Conservation (phyloP, 2,113 vertebrate species). For the Tupaia chinensis region DNA sequence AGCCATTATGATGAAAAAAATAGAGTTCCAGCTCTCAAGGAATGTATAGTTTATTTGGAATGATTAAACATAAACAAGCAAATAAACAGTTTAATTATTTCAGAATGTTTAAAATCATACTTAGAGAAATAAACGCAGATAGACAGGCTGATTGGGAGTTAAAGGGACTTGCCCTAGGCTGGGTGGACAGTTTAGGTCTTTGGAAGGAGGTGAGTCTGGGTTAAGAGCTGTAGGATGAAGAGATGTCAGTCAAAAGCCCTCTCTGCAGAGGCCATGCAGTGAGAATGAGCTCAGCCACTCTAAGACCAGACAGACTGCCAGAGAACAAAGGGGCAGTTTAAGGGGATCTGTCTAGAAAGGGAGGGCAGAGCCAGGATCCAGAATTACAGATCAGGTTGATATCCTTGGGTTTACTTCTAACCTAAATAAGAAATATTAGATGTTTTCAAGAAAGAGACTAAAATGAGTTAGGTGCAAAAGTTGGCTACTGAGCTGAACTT, state of each 20-base stretch:
- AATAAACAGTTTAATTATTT: constrained; percentile 13
- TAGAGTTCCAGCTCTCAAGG: not conserved
- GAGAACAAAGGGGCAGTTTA: not conserved
- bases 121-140: not conserved
- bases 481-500: not conserved
- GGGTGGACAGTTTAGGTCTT: not conserved
- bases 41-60: not conserved
- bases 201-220: not conserved
- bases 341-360: not conserved
- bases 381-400: not conserved
- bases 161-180: not conserved
- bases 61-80: not conserved
- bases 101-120: not conserved
- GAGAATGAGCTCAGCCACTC: not conserved
- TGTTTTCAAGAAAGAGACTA: not conserved
- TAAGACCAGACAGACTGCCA: not conserved
- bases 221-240: not conserved
- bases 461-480: not conserved
- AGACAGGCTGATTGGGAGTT: not conserved
- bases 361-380: not conserved
- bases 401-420: not conserved
- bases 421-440: not conserved
- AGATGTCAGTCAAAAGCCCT: rapidly evolving
- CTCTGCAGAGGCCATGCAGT: not conserved
- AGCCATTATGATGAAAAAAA: not conserved